Percentiles rank a stretch among this genome's conserved stretches.
Evolutionary conservation across 2,888 invertebrate genomes (phyloP).

Genomic region (Drosophila hamatofila): DNA sequence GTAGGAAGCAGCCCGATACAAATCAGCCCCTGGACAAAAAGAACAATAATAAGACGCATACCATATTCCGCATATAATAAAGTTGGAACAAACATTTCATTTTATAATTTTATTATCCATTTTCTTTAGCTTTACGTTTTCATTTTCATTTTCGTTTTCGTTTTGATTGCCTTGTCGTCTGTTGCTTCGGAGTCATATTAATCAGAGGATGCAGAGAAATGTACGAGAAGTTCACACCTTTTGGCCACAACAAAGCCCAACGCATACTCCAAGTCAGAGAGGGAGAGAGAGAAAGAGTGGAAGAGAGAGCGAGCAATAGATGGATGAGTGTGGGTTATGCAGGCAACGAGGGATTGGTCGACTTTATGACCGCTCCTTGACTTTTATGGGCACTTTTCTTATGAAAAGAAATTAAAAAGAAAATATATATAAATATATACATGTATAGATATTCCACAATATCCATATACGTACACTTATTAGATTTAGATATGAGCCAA

Average conservation of each 20-base stretch:
- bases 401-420: constrained; percentile 73
- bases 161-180: constrained; percentile 59
- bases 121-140: constrained; percentile 47
- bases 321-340: constrained; percentile 7
- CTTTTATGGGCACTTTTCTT: constrained; percentile 72
- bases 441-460: constrained; percentile 11
- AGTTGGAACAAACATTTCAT: constrained; percentile 66
- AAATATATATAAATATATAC: constrained; percentile 37
- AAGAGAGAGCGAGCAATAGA: constrained; percentile 6
- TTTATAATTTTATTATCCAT: constrained; percentile 69
- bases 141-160: constrained; percentile 36
- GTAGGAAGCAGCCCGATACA: constrained; percentile 22
- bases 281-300: neutral
- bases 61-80: constrained; percentile 45
- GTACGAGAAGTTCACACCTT: constrained; percentile 70
- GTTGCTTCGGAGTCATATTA: constrained; percentile 58
- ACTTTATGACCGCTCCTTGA: constrained; percentile 68
- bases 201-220: constrained; percentile 58
- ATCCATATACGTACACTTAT: constrained; percentile 56
- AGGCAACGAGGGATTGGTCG: constrained; percentile 49
- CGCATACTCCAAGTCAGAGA: neutral
- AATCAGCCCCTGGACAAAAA: constrained; percentile 24
- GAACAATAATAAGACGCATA: constrained; percentile 33
- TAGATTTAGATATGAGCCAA: constrained; percentile 70
- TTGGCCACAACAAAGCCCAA: constrained; percentile 68